Evolutionary conservation across 2,113 vertebrate genomes (phyloP).

Genomic region (Phylloscopus whistleri): DNA sequence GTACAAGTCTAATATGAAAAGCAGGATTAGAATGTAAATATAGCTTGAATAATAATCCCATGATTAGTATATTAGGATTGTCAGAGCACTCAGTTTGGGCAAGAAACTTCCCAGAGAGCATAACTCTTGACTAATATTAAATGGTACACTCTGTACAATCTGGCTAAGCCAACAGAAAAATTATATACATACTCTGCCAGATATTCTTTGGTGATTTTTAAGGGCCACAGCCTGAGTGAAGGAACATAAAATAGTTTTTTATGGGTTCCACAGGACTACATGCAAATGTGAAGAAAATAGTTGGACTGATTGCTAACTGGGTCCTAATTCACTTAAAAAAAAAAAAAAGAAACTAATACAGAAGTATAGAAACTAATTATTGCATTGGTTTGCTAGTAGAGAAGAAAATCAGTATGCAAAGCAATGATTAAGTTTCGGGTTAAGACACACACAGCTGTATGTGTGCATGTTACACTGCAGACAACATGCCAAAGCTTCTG

Average conservation of each 20-base stretch:
- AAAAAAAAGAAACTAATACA: not conserved
- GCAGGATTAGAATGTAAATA: not conserved
- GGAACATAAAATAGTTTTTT: not conserved
- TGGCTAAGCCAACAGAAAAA: not conserved
- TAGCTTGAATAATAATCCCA: not conserved
- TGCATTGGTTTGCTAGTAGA: not conserved
- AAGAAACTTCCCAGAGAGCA: not conserved
- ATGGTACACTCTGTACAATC: not conserved
- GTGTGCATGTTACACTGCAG: not conserved
- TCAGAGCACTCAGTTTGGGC: not conserved
- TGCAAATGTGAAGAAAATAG: not conserved
- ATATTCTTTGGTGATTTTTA: not conserved
- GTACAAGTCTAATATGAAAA: not conserved
- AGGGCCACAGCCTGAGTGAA: not conserved
- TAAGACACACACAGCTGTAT: not conserved
- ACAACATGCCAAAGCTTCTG: not conserved
- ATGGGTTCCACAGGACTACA: not conserved
- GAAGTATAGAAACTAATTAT: not conserved
- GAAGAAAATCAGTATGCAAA: not conserved
- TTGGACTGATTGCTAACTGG: not conserved
- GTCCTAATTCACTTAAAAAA: not conserved
- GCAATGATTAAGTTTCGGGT: not conserved
- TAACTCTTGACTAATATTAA: not conserved
- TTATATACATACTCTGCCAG: not conserved
- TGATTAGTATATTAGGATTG: not conserved